These are phyloP conservation scores for Adelognathus sp. DNA, from an alignment of 2,888 invertebrate genomes.

Conservation along the genomic window DNA sequence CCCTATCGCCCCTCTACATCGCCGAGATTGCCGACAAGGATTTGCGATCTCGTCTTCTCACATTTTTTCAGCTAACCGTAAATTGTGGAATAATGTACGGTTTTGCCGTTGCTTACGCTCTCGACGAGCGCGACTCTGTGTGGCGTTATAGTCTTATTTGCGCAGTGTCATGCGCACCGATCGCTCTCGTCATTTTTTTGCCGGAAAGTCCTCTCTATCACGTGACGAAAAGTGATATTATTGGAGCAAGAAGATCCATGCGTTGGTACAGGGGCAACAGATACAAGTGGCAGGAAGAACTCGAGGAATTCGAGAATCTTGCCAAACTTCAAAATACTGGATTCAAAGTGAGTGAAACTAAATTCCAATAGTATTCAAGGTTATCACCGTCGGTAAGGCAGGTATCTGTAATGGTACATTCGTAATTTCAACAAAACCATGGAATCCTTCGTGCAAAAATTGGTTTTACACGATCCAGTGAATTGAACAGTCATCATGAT, in stretches of 20 bases:
- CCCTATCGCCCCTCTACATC: conserved; percentile 72
- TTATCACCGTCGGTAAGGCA: neutral
- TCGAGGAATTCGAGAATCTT: conserved; percentile 66
- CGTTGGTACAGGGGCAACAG: conserved; percentile 67
- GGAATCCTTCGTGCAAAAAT: neutral
- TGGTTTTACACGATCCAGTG: neutral
- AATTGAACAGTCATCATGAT: neutral
- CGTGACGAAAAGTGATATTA: conserved; percentile 64
- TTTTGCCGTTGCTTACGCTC: conserved; percentile 63
- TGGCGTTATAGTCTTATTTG: conserved; percentile 72
- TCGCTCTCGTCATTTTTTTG: conserved; percentile 65
- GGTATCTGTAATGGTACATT: neutral
- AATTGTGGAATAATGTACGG: conserved; percentile 75
- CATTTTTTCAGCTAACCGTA: conserved; percentile 72
- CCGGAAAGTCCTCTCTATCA: conserved; percentile 73
- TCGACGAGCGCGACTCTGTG: conserved; percentile 47
- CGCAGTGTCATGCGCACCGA: conserved; percentile 65
- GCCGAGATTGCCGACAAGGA: conserved; percentile 71
- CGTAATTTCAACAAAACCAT: neutral
- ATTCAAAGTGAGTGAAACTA: conserved; percentile 60
- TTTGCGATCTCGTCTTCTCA: conserved; percentile 67
- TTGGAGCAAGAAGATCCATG: conserved; percentile 66
- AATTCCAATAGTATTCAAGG: neutral
- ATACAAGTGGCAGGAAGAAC: conserved; percentile 63
- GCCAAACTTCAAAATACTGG: conserved; percentile 42